These are phyloP conservation scores for Tenualosa ilisha DNA, from an alignment of 2,797 vertebrate species.

Conservation along the genomic window DNA sequence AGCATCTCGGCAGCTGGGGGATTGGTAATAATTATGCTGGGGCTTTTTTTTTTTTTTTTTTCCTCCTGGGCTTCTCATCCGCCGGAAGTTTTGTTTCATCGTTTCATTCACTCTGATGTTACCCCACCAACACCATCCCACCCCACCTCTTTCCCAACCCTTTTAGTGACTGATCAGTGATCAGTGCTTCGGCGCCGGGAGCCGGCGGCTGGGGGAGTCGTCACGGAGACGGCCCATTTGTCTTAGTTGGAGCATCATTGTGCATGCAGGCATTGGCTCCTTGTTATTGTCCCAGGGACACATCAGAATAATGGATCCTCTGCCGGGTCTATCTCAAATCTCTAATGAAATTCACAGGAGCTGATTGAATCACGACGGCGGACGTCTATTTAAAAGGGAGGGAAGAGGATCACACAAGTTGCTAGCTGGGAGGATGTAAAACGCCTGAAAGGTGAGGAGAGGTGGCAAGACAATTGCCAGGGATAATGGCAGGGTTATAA, in stretches of 20 bases:
- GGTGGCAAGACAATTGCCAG: conserved; percentile 5
- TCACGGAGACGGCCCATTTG: conserved; percentile 33
- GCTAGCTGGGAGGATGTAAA: not conserved
- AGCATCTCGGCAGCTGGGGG: not conserved
- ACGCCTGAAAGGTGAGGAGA: not conserved
- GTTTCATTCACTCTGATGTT: conserved; percentile 8
- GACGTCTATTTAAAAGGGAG: conserved; percentile 27
- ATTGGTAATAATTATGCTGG: conserved; percentile 1
- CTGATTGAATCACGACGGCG: conserved; percentile 38
- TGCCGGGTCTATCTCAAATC: conserved; percentile 36
- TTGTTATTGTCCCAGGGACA: conserved; percentile 37
- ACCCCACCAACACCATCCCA: not conserved
- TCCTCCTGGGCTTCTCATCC: not conserved
- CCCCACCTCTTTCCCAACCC: not conserved
- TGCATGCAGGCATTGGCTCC: conserved; percentile 34
- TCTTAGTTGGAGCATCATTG: conserved; percentile 36
- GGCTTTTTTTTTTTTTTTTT: not conserved
- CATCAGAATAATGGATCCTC: conserved; percentile 34
- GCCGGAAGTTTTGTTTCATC: conserved; percentile 11
- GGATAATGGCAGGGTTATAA: not conserved
- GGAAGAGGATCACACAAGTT: not conserved
- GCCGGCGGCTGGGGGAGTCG: conserved; percentile 19
- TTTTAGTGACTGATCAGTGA: conserved; percentile 33
- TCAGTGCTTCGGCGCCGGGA: conserved; percentile 39
- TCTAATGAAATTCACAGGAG: conserved; percentile 47